Percentiles rank a stretch among this genome's conserved stretches.
Conservation (phyloP, 2,113 vertebrate genomes). For the Salvator merianae region DNA sequence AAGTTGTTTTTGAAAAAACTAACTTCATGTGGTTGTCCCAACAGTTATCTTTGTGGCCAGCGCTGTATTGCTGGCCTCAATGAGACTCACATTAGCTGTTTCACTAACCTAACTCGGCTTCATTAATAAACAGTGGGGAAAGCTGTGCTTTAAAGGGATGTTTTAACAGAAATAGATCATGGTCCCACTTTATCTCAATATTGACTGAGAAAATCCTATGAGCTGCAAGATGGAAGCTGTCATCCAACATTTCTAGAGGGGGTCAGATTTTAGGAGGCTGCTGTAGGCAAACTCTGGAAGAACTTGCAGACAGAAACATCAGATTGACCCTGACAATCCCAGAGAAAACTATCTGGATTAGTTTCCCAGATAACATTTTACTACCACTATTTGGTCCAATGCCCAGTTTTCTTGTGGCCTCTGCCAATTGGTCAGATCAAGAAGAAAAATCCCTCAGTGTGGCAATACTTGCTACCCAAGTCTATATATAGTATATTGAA, state of each 20-base stretch:
- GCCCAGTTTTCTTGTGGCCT: neutral
- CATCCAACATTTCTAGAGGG: too few species aligned
- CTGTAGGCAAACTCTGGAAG: neutral
- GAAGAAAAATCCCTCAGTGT: neutral
- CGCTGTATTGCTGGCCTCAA: conserved; percentile 72
- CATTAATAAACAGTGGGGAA: conserved; percentile 63
- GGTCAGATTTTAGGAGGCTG: too few species aligned
- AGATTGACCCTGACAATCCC: neutral
- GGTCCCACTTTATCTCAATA: conserved; percentile 17
- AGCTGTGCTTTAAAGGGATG: conserved; percentile 41
- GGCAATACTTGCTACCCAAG: neutral
- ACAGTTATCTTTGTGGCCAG: conserved; percentile 77
- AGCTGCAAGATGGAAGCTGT: neutral
- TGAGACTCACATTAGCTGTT: too few species aligned
- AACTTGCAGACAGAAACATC: neutral
- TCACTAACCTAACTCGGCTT: conserved; percentile 33
- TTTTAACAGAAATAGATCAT: conserved; percentile 37
- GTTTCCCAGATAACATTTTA: neutral
- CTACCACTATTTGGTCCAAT: neutral
- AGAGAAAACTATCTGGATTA: neutral
- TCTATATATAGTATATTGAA: conserved; percentile 1
- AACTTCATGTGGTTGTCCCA: conserved; percentile 76
- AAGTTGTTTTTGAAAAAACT: conserved; percentile 81
- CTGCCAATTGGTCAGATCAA: neutral
- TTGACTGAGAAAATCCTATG: conserved; percentile 30